phyloP scores from a whole-genome alignment of 1,140 invertebrate genomes.

The Ephestia elutella region DNA sequence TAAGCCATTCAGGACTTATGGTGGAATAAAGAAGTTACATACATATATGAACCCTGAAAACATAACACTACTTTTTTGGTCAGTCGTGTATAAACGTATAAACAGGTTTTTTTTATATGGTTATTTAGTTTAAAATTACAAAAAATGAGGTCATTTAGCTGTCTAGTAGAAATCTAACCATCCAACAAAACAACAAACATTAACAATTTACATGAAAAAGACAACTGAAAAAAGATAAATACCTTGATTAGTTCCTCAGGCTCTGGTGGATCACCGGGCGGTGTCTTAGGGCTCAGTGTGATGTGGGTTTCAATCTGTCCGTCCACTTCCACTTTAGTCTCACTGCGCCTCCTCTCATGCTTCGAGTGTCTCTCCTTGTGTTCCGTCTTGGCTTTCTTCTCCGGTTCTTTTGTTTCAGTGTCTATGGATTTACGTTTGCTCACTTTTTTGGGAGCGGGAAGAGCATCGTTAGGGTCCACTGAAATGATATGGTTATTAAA shows the following conservation, averaged over 20 bases:
- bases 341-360: conserved; percentile 49
- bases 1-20: too few relatives aligned
- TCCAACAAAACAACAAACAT: too few relatives aligned
- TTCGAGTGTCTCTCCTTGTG: conserved; percentile 41
- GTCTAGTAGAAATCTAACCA: too few relatives aligned
- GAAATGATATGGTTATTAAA: conserved; percentile 19
- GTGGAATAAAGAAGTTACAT: too few relatives aligned
- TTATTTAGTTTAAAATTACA: too few relatives aligned
- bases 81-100: too few relatives aligned
- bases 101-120: too few relatives aligned
- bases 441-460: conserved; percentile 39
- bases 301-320: conserved; percentile 83
- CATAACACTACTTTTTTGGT: too few relatives aligned
- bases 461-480: conserved; percentile 61
- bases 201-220: too few relatives aligned
- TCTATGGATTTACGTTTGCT: conserved; percentile 53
- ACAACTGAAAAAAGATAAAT: too few relatives aligned
- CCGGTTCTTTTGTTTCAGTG: conserved; percentile 44
- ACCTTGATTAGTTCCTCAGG: conserved; percentile 91
- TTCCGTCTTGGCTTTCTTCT: conserved; percentile 60
- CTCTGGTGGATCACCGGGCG: conserved; percentile 89
- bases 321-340: conserved; percentile 77
- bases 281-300: conserved; percentile 84
- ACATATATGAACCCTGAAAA: too few relatives aligned
- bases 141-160: too few relatives aligned